A percentile compares a stretch with the other conserved stretches of the same genome.
phyloP scores from a whole-genome alignment of 2,797 vertebrate genomes.

The Melanogrammus aeglefinus region DNA sequence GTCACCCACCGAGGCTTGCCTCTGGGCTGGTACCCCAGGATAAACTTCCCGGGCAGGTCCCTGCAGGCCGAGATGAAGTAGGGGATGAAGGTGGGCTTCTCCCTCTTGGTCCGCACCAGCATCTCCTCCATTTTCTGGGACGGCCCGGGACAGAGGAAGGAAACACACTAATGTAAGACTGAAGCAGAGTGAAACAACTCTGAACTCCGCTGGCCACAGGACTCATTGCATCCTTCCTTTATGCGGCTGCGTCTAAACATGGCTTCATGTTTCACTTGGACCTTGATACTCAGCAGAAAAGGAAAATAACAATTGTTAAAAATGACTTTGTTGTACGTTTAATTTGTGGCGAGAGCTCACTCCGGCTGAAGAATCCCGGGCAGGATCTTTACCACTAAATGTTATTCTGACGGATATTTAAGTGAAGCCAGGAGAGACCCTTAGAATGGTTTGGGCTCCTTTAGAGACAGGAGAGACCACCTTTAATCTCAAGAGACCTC shows the following conservation, averaged over 20 bases:
- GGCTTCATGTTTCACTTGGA: background rate
- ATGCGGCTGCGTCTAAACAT: background rate
- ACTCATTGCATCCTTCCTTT: background rate
- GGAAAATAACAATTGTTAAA: background rate
- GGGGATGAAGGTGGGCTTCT: conserved; percentile 98
- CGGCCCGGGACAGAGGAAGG: background rate
- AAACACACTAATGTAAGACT: background rate
- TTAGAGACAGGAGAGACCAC: background rate
- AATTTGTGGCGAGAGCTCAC: no score
- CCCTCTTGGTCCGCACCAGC: conserved; percentile 89
- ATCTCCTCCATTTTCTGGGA: conserved; percentile 95
- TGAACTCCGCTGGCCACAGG: background rate
- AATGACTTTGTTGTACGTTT: no score
- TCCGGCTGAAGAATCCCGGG: background rate
- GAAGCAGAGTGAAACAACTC: no score
- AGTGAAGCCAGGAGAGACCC: background rate
- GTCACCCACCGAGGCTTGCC: conserved; percentile 90
- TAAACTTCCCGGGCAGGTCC: conserved; percentile 96
- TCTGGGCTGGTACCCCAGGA: conserved; percentile 98
- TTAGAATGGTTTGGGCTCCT: background rate
- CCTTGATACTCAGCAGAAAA: background rate
- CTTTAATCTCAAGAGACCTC: background rate
- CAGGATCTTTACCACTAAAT: background rate
- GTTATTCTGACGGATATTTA: background rate
- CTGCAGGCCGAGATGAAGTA: conserved; percentile 94